phyloP scores from a whole-genome alignment of 1,140 invertebrate genomes.

The Drosophila pseudoananassae region DNA sequence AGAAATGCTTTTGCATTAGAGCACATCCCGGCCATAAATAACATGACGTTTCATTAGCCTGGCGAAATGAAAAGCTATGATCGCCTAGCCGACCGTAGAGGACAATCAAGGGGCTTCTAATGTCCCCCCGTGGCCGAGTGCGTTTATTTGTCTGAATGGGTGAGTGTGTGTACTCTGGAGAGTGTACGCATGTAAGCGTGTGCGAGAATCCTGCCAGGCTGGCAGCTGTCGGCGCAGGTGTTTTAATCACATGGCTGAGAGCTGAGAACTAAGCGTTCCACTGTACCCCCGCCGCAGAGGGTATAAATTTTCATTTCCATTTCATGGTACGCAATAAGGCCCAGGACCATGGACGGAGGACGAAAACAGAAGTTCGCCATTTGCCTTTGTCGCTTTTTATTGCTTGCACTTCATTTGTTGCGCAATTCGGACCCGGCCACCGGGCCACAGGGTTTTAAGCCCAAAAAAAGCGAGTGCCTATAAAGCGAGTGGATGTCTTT shows the following conservation, averaged over 20 bases:
- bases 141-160: constrained; percentile 3
- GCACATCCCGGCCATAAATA: constrained; percentile 71
- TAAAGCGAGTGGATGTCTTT: constrained; percentile 58
- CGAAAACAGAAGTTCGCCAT: constrained; percentile 52
- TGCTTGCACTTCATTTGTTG: constrained; percentile 81
- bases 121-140: neutral
- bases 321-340: constrained; percentile 70
- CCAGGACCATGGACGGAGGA: constrained; percentile 24
- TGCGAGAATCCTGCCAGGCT: constrained; percentile 22
- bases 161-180: neutral
- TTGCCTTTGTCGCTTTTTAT: constrained; percentile 81
- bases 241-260: constrained; percentile 69
- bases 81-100: constrained; percentile 45
- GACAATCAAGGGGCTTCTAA: constrained; percentile 40
- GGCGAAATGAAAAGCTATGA: constrained; percentile 77
- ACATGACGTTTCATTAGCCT: constrained; percentile 79
- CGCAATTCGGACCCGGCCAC: constrained; percentile 55
- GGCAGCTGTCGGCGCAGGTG: constrained; percentile 74
- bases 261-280: constrained; percentile 5
- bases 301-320: constrained; percentile 81
- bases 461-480: constrained; percentile 46
- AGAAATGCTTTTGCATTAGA: constrained; percentile 77
- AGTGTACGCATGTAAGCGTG: neutral
- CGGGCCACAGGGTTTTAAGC: neutral
- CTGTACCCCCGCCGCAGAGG: constrained; percentile 35